Conservation (phyloP, 2,888 invertebrate species). For the Dasypolia templi region DNA sequence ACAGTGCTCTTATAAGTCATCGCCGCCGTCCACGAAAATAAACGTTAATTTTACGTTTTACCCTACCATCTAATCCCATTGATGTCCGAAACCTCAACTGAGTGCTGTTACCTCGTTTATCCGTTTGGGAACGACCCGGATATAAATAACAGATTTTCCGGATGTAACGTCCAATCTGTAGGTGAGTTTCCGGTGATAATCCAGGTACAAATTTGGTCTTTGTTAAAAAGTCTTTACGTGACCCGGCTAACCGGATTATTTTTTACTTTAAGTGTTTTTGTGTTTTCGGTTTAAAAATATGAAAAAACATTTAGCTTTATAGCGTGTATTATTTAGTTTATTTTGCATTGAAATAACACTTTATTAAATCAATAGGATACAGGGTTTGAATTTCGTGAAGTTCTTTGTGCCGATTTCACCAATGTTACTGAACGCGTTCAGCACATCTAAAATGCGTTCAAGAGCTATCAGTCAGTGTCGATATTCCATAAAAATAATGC, state of each 20-base stretch:
- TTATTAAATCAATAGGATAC: not conserved
- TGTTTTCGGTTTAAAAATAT: not conserved
- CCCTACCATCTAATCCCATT: slow-evolving; percentile 48
- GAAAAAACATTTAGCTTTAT: too few relatives aligned
- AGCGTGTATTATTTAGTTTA: not conserved
- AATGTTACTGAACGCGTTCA: too few relatives aligned
- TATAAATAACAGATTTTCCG: slow-evolving; percentile 68
- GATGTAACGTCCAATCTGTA: slow-evolving; percentile 59
- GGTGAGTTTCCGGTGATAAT: slow-evolving; percentile 55
- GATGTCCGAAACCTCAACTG: slow-evolving; percentile 57
- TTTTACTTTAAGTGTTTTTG: slow-evolving; percentile 26
- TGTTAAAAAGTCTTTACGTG: slow-evolving; percentile 48
- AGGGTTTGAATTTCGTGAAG: not conserved
- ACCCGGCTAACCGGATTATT: slow-evolving; percentile 35
- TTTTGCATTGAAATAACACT: not conserved
- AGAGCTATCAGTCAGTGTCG: too few relatives aligned
- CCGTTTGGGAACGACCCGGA: slow-evolving; percentile 51
- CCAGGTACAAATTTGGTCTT: slow-evolving; percentile 54
- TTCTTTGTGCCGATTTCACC: too few relatives aligned
- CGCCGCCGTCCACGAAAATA: too few relatives aligned
- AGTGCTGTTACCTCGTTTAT: slow-evolving; percentile 60
- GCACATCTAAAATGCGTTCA: too few relatives aligned
- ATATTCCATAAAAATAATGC: too few relatives aligned
- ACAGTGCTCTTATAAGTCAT: too few relatives aligned
- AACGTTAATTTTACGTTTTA: slow-evolving; percentile 29